Conservation (phyloP, 2,797 vertebrate genomes). For the Trachops cirrhosus region DNA sequence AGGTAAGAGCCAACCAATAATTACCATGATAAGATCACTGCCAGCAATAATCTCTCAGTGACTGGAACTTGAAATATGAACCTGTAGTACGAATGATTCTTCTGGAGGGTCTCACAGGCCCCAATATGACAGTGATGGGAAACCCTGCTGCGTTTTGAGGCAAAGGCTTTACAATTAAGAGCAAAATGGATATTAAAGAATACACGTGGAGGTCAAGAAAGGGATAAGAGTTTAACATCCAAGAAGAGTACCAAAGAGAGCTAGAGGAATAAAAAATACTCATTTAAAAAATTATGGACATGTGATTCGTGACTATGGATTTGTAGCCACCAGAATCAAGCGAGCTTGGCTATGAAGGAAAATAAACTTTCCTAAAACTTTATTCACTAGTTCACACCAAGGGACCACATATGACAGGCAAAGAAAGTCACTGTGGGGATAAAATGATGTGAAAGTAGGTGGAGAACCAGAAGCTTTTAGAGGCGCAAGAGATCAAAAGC, state of each 20-base stretch:
- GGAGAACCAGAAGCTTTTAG: neutral
- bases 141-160: neutral
- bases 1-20: neutral
- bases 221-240: neutral
- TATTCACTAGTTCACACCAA: neutral
- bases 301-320: neutral
- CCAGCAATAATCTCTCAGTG: neutral
- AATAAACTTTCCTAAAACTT: neutral
- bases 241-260: neutral
- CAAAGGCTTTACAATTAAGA: neutral
- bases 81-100: neutral
- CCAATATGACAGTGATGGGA: neutral
- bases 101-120: neutral
- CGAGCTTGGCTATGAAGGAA: neutral
- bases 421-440: neutral
- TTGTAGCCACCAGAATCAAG: neutral
- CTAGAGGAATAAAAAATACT: neutral
- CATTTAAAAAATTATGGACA: neutral
- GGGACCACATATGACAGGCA: neutral
- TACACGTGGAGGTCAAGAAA: neutral
- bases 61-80: neutral
- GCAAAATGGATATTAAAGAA: neutral
- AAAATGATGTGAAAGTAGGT: neutral
- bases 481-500: neutral
- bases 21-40: neutral